phyloP scores from a whole-genome alignment of 1,140 invertebrate species.

The Lethocerus indicus region DNA sequence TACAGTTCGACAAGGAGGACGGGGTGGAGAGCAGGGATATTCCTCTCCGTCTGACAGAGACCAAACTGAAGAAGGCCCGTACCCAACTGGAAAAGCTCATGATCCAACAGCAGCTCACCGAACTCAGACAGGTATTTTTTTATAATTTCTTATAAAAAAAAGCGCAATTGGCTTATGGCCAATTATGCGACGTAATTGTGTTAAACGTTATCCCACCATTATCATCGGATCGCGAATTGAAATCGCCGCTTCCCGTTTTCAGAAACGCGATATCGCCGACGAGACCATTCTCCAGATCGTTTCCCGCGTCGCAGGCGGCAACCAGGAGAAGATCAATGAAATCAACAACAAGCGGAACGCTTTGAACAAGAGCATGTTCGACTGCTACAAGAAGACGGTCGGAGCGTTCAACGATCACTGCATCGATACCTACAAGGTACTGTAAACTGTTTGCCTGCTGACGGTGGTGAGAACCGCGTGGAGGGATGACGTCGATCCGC shows the following conservation, averaged over 20 bases:
- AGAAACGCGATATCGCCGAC: background rate
- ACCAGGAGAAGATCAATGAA: background rate
- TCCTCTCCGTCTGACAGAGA: background rate
- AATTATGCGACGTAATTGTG: background rate
- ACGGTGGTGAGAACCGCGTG: too few relatives aligned
- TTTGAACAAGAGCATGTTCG: slow-evolving; percentile 8
- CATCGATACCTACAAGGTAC: background rate
- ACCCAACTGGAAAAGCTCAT: background rate
- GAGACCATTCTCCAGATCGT: background rate
- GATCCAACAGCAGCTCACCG: background rate
- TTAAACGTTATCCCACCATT: background rate
- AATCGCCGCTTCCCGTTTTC: background rate
- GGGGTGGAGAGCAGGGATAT: slow-evolving; percentile 1
- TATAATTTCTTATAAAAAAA: too few relatives aligned
- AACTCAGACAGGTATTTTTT: background rate
- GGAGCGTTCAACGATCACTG: background rate
- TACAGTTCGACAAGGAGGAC: background rate
- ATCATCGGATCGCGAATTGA: background rate
- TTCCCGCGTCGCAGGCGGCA: background rate
- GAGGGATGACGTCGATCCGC: too few relatives aligned
- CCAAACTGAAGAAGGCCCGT: background rate
- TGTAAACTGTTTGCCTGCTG: too few relatives aligned
- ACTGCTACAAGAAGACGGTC: slow-evolving; percentile 7
- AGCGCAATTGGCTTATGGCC: too few relatives aligned
- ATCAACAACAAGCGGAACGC: background rate